Conservation (phyloP, 2,113 vertebrate genomes). For the Eclectus roratus region DNA sequence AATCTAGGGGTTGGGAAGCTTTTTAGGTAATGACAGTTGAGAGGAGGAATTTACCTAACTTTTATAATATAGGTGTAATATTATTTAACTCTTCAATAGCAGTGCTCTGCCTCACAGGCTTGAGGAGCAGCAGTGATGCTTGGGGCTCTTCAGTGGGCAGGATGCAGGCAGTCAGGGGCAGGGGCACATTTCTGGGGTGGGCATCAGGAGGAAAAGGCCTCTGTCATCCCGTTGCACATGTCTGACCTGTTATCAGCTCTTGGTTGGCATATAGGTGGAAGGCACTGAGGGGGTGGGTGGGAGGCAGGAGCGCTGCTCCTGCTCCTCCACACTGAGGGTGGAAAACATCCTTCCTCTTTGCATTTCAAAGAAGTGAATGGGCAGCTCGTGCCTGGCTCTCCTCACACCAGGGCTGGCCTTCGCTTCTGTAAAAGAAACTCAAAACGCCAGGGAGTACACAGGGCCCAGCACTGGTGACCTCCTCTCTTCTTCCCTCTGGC, state of each 20-base stretch:
- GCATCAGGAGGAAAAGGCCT: neutral
- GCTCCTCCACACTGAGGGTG: rapidly evolving
- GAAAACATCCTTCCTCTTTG: neutral
- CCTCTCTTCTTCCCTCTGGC: neutral
- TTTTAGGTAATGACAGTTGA: conserved; percentile 61
- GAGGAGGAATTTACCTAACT: conserved; percentile 67
- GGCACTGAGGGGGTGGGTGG: neutral
- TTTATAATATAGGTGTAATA: conserved; percentile 19
- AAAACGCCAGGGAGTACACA: rapidly evolving
- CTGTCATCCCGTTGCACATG: neutral
- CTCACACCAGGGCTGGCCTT: neutral
- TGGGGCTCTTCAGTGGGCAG: neutral
- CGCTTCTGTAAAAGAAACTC: neutral
- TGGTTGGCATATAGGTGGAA: neutral
- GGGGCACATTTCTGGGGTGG: neutral
- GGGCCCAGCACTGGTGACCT: neutral
- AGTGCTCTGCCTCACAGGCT: neutral
- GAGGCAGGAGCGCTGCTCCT: neutral
- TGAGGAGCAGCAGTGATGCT: neutral
- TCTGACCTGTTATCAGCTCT: neutral
- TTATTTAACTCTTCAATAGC: conserved; percentile 39
- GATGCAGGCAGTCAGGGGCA: too few relatives aligned
- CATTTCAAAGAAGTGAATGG: neutral
- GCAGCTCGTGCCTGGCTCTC: neutral
- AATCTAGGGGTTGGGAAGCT: conserved; percentile 49